Percentiles rank a stretch among this genome's conserved stretches.
Evolutionary conservation across 35 echinoderm and acorn worm genomes (phyloP).

Genomic region (Stichopus chloronotus): DNA sequence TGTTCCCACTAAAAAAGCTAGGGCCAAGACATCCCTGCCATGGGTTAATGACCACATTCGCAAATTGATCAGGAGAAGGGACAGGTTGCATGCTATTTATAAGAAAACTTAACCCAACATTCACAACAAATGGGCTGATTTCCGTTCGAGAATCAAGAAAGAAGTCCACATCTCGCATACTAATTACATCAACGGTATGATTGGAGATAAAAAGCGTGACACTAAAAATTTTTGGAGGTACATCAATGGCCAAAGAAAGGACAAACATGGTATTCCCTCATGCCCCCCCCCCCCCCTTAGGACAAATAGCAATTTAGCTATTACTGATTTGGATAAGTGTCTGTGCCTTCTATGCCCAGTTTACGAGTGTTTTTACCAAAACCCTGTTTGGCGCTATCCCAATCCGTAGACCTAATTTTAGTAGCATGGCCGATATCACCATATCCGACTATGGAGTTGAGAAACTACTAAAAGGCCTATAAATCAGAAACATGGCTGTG

Average conservation of each 20-base stretch:
- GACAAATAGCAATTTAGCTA: not conserved
- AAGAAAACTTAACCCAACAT: not conserved
- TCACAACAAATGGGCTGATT: not conserved
- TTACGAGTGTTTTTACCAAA: not conserved
- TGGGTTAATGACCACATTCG: not conserved
- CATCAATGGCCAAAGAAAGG: not conserved
- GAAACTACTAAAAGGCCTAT: not conserved
- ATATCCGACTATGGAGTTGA: not conserved
- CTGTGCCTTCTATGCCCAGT: not conserved
- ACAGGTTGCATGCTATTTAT: not conserved
- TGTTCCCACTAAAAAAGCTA: not conserved
- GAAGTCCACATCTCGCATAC: not conserved
- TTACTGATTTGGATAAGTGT: not conserved
- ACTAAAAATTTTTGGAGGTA: not conserved
- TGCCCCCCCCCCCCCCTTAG: not conserved
- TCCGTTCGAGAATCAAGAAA: not conserved
- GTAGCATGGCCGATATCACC: not conserved
- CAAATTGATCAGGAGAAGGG: constrained; percentile 7
- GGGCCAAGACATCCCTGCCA: not conserved
- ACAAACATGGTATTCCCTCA: not conserved
- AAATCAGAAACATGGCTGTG: not conserved
- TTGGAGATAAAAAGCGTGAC: not conserved
- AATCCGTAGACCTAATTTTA: not conserved
- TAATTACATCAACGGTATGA: constrained; percentile 4
- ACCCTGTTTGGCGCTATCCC: not conserved